phyloP scores from a whole-genome alignment of 2,113 vertebrate species.

The Pao palembangensis region DNA sequence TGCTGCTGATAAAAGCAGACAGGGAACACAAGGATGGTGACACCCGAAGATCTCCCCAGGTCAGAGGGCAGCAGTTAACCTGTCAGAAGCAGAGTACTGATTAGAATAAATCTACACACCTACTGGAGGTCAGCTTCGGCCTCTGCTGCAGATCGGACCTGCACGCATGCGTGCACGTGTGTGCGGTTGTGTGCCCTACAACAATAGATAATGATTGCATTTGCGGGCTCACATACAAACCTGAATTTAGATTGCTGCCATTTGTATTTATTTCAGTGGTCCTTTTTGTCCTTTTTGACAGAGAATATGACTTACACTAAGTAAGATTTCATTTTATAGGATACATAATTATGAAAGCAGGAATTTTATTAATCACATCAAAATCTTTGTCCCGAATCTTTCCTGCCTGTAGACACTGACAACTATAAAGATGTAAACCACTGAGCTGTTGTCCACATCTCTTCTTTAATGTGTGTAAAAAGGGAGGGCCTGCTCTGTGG shows the following conservation, averaged over 20 bases:
- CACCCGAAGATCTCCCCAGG: slow-evolving; percentile 68
- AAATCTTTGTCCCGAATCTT: slow-evolving; percentile 15
- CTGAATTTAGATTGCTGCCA: neutral
- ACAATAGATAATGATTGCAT: slow-evolving; percentile 5
- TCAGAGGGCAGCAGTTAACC: slow-evolving; percentile 78
- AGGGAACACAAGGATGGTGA: slow-evolving; percentile 80
- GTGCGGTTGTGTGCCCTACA: slow-evolving; percentile 11
- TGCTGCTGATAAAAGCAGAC: slow-evolving; percentile 76
- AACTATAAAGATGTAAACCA: slow-evolving; percentile 48
- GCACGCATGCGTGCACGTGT: slow-evolving; percentile 13
- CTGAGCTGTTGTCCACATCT: slow-evolving; percentile 51
- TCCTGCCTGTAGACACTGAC: slow-evolving; percentile 24
- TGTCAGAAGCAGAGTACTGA: slow-evolving; percentile 81
- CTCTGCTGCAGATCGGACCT: slow-evolving; percentile 67
- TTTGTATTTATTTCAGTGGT: slow-evolving; percentile 3
- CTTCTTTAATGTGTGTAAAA: slow-evolving; percentile 58
- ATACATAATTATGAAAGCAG: too few relatives aligned
- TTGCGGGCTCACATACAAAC: neutral
- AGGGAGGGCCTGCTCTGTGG: slow-evolving; percentile 49
- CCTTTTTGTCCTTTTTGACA: too few relatives aligned
- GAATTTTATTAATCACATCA: neutral
- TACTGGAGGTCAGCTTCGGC: slow-evolving; percentile 74
- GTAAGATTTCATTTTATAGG: too few relatives aligned
- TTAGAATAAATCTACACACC: slow-evolving; percentile 83
- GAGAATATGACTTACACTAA: too few relatives aligned